Percentiles rank a stretch among this genome's conserved stretches.
Conservation (phyloP, 2,113 vertebrate species). For the Rhinolophus ferrumequinum region DNA sequence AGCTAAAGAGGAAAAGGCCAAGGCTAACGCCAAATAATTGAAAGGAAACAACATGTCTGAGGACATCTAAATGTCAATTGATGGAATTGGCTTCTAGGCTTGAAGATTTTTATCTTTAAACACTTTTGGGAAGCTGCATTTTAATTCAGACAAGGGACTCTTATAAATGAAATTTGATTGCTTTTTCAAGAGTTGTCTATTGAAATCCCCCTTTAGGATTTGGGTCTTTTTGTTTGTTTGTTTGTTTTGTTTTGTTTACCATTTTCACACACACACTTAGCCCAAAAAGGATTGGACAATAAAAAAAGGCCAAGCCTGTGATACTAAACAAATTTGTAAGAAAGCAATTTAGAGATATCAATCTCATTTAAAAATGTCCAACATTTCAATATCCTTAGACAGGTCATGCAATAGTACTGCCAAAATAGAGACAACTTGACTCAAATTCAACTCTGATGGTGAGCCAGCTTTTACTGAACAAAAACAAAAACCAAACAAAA, state of each 20-base stretch:
- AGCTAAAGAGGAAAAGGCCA: slow-evolving; percentile 61
- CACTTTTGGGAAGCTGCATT: slow-evolving; percentile 12
- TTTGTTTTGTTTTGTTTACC: neutral
- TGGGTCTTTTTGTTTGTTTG: neutral
- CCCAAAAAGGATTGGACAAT: neutral
- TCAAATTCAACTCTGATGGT: neutral
- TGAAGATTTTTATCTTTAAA: slow-evolving; percentile 50
- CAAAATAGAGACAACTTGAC: slow-evolving; percentile 23
- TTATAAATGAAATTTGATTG: neutral
- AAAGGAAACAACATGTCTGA: slow-evolving; percentile 60
- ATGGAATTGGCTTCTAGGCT: slow-evolving; percentile 10
- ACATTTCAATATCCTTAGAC: slow-evolving; percentile 62
- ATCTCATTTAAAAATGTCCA: slow-evolving; percentile 52
- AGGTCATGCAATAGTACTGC: slow-evolving; percentile 7
- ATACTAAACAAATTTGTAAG: neutral
- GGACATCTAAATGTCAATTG: slow-evolving; percentile 36
- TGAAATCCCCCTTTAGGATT: neutral
- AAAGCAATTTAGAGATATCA: slow-evolving; percentile 62
- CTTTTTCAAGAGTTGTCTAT: neutral
- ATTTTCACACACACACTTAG: neutral
- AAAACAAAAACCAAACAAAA: neutral
- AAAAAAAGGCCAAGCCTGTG: slow-evolving; percentile 22
- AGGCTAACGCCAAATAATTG: slow-evolving; percentile 40
- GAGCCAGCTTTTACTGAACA: slow-evolving; percentile 51
- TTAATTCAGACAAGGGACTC: neutral